phyloP scores from a whole-genome alignment of 2,113 vertebrate species.

The Thermophis baileyi region DNA sequence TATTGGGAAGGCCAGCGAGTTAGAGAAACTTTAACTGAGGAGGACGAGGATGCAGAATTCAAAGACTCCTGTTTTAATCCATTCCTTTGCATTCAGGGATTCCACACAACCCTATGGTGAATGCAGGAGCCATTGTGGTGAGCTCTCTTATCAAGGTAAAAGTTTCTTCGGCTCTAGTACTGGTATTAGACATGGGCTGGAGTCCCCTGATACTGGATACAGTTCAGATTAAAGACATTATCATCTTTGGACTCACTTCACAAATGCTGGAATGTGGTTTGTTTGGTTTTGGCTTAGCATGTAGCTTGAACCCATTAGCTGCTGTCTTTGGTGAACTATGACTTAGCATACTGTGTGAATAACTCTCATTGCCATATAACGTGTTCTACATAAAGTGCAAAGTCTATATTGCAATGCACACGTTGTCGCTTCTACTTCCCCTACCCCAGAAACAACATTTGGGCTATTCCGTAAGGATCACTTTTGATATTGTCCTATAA shows the following conservation, averaged over 20 bases:
- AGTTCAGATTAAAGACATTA: not conserved
- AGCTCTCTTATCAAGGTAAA: slow-evolving; percentile 14
- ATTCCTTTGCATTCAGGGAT: slow-evolving; percentile 3
- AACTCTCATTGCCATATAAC: not conserved
- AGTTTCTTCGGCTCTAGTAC: no score
- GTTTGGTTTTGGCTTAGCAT: not conserved
- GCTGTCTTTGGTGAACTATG: not conserved
- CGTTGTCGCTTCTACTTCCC: not conserved
- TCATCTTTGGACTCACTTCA: not conserved
- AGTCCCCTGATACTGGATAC: not conserved
- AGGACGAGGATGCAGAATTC: not conserved
- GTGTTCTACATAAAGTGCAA: not conserved
- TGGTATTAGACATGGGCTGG: not conserved
- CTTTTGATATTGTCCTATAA: not conserved
- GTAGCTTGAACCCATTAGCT: not conserved
- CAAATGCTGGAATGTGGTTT: not conserved
- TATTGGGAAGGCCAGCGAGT: not conserved
- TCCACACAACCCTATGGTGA: slow-evolving; percentile 19
- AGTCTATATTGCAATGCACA: not conserved
- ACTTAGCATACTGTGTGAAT: not conserved
- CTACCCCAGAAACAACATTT: not conserved
- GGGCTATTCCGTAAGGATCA: not conserved
- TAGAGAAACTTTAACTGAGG: not conserved
- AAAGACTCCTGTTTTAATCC: not conserved
- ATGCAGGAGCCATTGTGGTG: slow-evolving; percentile 13